Base-by-base conservation (phyloP, 2,113 vertebrate genomes). In the Balaeniceps rex region DNA sequence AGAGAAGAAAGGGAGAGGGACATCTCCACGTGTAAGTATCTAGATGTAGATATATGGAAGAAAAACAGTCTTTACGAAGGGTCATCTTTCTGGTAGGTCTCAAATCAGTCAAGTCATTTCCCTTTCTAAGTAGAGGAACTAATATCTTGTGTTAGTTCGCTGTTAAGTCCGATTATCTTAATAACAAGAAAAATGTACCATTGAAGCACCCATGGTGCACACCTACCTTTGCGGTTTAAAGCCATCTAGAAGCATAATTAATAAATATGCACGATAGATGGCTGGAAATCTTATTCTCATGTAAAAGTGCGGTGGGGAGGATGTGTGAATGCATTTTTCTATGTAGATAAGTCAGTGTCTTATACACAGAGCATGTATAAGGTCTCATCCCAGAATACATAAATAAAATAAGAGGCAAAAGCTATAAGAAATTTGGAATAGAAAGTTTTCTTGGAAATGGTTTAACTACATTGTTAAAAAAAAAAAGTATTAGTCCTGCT, bases 1-100 rank as follows among this genome's bases (percentile, higher is more conserved):
- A 64, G 2, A 46, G 28, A 81, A 89, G 11, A 5, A 47, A 36
- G 22, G 15, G 4, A 42, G 49, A 28, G 7, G 14, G 54, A 93
- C 6, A 66, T 19, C 29, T 75, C 29, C 7, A 0, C 1, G 0
- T 38, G 2, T 19, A 69, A 40, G 16, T 46, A 66, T 24, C 36
- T 17, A 47, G 25, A 19, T 31, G 12, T 14, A 74, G 29, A 36
- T 17, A 23, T 5, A 11, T 2, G 2, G 21, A 18, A 83, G 28
- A 71, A 72, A 80, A 23, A 0, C 21, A 40, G 21, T 11, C 8
- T 61, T 86, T 57, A 33, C 2, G 4, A 88, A 61, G 10, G 4
- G 14, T 51, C 10, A 24, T 31, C 24, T 34, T 87, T 24, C 47
- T 68, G 24, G 26, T 63, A 31, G 23, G 60, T n/a, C 19, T 87